A percentile compares a stretch with the other conserved stretches of the same genome.
phyloP scores from a whole-genome alignment of 2,113 vertebrate species.

The Odocoileus hemionus region DNA sequence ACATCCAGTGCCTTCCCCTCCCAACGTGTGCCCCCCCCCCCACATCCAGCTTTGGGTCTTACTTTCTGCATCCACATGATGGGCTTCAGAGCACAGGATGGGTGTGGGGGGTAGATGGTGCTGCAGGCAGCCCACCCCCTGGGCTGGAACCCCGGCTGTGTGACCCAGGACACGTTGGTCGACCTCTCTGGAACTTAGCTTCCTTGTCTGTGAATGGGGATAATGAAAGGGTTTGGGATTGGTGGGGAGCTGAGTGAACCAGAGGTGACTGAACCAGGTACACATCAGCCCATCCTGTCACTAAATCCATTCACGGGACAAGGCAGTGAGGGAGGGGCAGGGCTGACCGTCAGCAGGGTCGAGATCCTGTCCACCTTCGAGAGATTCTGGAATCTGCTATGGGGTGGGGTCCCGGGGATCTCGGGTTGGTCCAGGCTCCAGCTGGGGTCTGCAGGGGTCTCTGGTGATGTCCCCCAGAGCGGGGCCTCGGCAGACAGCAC shows the following conservation, averaged over 20 bases:
- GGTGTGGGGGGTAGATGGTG: not conserved
- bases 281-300: not conserved
- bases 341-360: not conserved
- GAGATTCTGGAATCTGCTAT: not conserved
- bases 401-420: not conserved
- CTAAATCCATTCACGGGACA: not conserved
- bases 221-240: too few species aligned
- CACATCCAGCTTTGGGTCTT: not conserved
- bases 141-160: not conserved
- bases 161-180: not conserved
- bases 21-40: not conserved
- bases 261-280: not conserved
- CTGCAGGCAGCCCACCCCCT: not conserved
- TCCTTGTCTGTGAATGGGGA: not conserved
- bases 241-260: not conserved
- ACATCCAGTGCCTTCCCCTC: not conserved
- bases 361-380: accelerated
- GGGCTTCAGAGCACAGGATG: not conserved
- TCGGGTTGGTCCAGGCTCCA: accelerated
- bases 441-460: not conserved
- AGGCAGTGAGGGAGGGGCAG: not conserved
- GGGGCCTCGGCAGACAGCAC: not conserved
- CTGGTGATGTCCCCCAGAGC: accelerated
- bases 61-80: not conserved
- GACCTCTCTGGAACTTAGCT: not conserved